Conservation (phyloP, 2,888 invertebrate species). For the Aleiodes alternator region DNA sequence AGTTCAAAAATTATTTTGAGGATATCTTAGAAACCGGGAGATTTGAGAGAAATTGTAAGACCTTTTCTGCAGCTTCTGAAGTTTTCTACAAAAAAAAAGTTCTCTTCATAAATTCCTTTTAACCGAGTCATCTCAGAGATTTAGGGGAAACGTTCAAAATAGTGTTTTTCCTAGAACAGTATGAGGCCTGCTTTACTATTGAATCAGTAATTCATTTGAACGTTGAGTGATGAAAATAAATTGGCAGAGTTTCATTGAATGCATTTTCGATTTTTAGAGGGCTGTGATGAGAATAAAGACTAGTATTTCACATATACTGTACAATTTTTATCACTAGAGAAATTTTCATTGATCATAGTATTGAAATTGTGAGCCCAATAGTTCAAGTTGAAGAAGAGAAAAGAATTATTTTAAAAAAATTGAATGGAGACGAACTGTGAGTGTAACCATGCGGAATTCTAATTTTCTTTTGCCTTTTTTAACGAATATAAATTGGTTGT, state of each 20-base stretch:
- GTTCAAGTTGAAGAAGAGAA: too few relatives aligned
- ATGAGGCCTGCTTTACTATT: too few relatives aligned
- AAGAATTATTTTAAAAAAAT: too few relatives aligned
- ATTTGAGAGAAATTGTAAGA: neutral
- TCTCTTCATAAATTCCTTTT: too few relatives aligned
- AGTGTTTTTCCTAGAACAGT: too few relatives aligned
- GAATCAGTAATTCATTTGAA: too few relatives aligned
- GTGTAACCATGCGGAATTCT: slow-evolving; percentile 22
- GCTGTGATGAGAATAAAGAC: slow-evolving; percentile 56
- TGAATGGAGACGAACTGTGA: too few relatives aligned
- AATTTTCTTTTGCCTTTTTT: slow-evolving; percentile 29
- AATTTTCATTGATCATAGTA: slow-evolving; percentile 23
- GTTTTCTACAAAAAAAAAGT: neutral
- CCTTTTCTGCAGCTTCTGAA: neutral
- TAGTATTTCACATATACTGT: slow-evolving; percentile 35
- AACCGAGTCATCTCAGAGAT: too few relatives aligned
- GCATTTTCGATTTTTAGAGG: slow-evolving; percentile 32
- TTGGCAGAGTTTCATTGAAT: slow-evolving; percentile 5
- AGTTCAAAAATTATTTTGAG: too few relatives aligned
- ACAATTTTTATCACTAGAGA: too few relatives aligned
- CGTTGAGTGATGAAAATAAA: neutral
- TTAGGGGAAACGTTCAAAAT: too few relatives aligned
- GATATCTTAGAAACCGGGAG: too few relatives aligned
- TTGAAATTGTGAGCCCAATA: neutral
- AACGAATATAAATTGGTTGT: slow-evolving; percentile 19